These are phyloP conservation scores for Sylvicola cinctus DNA, from an alignment of 2,888 invertebrate genomes.

Conservation along the genomic window DNA sequence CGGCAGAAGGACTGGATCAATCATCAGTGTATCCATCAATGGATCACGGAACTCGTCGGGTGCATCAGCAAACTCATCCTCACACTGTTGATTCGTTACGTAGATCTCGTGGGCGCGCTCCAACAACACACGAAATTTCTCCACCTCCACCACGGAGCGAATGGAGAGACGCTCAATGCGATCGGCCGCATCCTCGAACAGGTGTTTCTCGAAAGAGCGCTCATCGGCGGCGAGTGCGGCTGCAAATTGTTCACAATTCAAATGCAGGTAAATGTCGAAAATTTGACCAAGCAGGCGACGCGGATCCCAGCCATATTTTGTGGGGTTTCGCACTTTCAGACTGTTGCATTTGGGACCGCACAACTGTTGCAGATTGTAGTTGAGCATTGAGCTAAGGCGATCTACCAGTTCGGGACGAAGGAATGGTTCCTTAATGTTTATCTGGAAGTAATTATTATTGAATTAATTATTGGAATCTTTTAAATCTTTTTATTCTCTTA, in stretches of 20 bases:
- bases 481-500: neutral
- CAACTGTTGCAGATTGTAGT: conserved; percentile 91
- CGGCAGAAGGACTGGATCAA: conserved; percentile 81
- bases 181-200: conserved; percentile 78
- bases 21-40: conserved; percentile 93
- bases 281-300: conserved; percentile 75
- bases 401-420: conserved; percentile 83
- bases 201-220: conserved; percentile 82
- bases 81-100: conserved; percentile 58
- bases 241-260: conserved; percentile 80
- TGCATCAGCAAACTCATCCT: conserved; percentile 85
- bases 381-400: conserved; percentile 91
- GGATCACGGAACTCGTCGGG: conserved; percentile 95
- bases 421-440: conserved; percentile 88
- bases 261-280: conserved; percentile 90
- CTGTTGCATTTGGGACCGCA: conserved; percentile 92
- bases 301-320: conserved; percentile 96
- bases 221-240: conserved; percentile 89
- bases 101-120: conserved; percentile 58
- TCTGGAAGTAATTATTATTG: conserved; percentile 12
- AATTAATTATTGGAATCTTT: neutral
- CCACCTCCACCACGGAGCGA: conserved; percentile 67
- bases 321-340: conserved; percentile 78
- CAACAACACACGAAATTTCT: conserved; percentile 60
- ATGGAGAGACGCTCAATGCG: conserved; percentile 65